phyloP scores from a whole-genome alignment of 2,888 invertebrate genomes.

The Polymixis lichenea region DNA sequence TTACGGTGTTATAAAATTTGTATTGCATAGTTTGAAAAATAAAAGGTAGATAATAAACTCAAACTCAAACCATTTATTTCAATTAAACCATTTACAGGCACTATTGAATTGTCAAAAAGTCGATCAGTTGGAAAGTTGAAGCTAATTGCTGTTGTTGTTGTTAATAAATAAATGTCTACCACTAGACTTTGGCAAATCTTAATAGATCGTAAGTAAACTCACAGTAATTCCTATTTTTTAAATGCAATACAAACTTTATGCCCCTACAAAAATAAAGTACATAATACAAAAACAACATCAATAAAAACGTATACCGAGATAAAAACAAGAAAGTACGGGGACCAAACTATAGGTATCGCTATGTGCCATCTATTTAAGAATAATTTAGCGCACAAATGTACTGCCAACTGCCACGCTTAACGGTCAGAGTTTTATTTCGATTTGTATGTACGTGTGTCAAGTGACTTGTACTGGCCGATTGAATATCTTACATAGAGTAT shows the following conservation, averaged over 20 bases:
- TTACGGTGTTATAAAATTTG: slow-evolving; percentile 22
- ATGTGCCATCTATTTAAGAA: slow-evolving; percentile 82
- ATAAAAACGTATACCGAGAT: slow-evolving; percentile 51
- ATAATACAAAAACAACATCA: slow-evolving; percentile 11
- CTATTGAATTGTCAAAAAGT: too few relatives aligned
- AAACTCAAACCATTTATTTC: too few relatives aligned
- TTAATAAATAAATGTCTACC: neutral
- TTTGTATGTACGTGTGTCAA: slow-evolving; percentile 39
- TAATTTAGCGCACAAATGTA: slow-evolving; percentile 65
- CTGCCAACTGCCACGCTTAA: slow-evolving; percentile 49
- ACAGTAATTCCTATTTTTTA: neutral
- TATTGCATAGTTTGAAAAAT: slow-evolving; percentile 2
- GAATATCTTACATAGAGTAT: slow-evolving; percentile 46
- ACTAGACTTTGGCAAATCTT: neutral
- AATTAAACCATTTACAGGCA: too few relatives aligned
- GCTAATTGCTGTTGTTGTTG: too few relatives aligned
- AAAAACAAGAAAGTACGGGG: slow-evolving; percentile 79
- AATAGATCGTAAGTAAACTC: neutral
- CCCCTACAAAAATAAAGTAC: slow-evolving; percentile 18
- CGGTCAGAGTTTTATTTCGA: slow-evolving; percentile 52
- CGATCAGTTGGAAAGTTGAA: too few relatives aligned
- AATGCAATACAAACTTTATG: slow-evolving; percentile 22
- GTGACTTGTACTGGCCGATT: slow-evolving; percentile 24
- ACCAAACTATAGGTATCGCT: slow-evolving; percentile 79
- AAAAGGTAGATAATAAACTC: too few relatives aligned